These are phyloP conservation scores for Pelecanoides urinatrix DNA, from an alignment of 2,113 vertebrate genomes.

Conservation along the genomic window DNA sequence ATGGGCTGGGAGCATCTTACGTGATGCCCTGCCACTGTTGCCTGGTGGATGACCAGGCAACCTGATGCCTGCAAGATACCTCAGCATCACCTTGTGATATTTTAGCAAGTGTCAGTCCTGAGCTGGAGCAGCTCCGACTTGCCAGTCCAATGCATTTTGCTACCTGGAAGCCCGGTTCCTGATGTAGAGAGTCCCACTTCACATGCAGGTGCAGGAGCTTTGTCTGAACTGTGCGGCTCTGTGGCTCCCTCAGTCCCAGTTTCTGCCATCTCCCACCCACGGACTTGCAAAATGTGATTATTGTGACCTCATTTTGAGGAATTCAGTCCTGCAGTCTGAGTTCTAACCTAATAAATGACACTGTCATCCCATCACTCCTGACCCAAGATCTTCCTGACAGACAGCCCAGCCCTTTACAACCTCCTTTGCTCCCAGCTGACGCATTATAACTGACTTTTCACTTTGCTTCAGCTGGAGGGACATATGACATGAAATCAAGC, in stretches of 20 bases:
- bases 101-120: neutral
- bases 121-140: neutral
- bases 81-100: fast-evolving
- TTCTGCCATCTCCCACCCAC: neutral
- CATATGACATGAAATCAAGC: fast-evolving
- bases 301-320: neutral
- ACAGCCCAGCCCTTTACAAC: neutral
- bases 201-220: neutral
- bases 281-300: neutral
- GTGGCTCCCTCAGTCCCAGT: neutral
- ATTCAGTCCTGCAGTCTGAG: neutral
- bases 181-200: too few species aligned
- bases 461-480: neutral
- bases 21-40: fast-evolving
- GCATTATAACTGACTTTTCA: neutral
- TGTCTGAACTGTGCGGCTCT: neutral
- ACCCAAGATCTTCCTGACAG: neutral
- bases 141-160: neutral
- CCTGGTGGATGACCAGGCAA: neutral
- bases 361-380: neutral
- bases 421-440: neutral
- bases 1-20: neutral
- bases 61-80: neutral
- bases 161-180: neutral
- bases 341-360: neutral